Evolutionary conservation across 2,797 vertebrate species (phyloP).

Genomic region (Dicrostonyx torquatus): DNA sequence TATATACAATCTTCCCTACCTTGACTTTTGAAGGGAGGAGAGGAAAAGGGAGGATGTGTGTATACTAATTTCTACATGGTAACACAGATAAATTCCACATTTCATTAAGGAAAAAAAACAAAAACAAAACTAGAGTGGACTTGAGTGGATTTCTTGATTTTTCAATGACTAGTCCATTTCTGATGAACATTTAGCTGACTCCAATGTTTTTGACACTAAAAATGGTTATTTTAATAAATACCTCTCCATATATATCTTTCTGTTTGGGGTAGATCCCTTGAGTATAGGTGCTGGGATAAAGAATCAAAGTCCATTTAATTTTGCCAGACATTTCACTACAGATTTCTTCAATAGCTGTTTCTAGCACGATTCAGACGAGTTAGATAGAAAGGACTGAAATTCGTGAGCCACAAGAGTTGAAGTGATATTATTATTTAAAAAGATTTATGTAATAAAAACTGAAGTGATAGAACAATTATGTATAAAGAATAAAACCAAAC

Average conservation of each 20-base stretch:
- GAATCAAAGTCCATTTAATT: slow-evolving; percentile 65
- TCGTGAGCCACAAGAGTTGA: slow-evolving; percentile 65
- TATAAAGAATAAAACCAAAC: slow-evolving; percentile 66
- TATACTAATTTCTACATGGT: slow-evolving; percentile 35
- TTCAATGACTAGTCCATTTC: slow-evolving; percentile 26
- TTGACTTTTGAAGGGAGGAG: not conserved
- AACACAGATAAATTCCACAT: slow-evolving; percentile 33
- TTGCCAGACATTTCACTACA: slow-evolving; percentile 71
- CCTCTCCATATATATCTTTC: slow-evolving; percentile 10
- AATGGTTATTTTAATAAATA: slow-evolving; percentile 49
- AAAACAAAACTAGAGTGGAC: not conserved
- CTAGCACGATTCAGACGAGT: slow-evolving; percentile 68
- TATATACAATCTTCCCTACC: not conserved
- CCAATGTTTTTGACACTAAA: slow-evolving; percentile 28
- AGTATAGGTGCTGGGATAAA: slow-evolving; percentile 40
- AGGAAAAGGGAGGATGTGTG: not conserved
- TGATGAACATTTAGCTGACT: slow-evolving; percentile 9
- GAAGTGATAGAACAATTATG: slow-evolving; percentile 61
- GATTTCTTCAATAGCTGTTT: slow-evolving; percentile 62
- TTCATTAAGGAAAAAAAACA: not conserved
- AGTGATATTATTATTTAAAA: slow-evolving; percentile 71
- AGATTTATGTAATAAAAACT: slow-evolving; percentile 68
- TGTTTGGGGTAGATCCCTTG: slow-evolving; percentile 8
- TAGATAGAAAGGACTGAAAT: slow-evolving; percentile 71
- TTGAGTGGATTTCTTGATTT: not conserved